phyloP scores from a whole-genome alignment of 2,888 invertebrate species.

The Mactromeris polynyma region DNA sequence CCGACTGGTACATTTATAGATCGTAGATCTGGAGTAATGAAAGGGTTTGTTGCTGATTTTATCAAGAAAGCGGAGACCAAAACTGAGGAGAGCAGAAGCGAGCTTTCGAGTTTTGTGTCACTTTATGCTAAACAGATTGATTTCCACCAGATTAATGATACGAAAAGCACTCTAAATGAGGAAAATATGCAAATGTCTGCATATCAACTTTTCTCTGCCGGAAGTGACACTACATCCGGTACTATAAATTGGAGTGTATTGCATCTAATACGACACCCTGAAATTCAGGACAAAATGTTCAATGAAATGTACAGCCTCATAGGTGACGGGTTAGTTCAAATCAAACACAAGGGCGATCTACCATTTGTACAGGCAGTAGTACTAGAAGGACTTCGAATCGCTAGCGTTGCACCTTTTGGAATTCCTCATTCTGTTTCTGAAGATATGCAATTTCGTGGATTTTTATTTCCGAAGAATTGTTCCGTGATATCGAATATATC shows the following conservation, averaged over 20 bases:
- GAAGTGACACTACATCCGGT: slow-evolving; percentile 37
- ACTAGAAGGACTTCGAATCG: slow-evolving; percentile 32
- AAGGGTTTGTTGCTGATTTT: neutral
- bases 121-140: slow-evolving; percentile 6
- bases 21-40: neutral
- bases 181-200: slow-evolving; percentile 1
- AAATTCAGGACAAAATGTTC: slow-evolving; percentile 42
- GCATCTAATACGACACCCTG: slow-evolving; percentile 32
- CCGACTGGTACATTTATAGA: neutral
- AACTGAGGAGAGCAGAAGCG: neutral
- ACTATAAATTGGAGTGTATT: slow-evolving; percentile 26
- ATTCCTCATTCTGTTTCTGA: slow-evolving; percentile 69
- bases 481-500: slow-evolving; percentile 73
- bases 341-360: neutral
- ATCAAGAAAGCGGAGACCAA: slow-evolving; percentile 17
- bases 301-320: slow-evolving; percentile 21
- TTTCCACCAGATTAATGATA: neutral
- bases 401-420: slow-evolving; percentile 19
- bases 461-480: slow-evolving; percentile 79
- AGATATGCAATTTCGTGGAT: slow-evolving; percentile 78
- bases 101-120: neutral
- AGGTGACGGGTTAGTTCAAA: neutral
- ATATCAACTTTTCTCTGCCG: slow-evolving; percentile 29
- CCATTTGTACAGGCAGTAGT: slow-evolving; percentile 42
- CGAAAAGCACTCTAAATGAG: neutral